These are phyloP conservation scores for Galeopterus variegatus DNA, from an alignment of 2,113 vertebrate species.

Conservation along the genomic window DNA sequence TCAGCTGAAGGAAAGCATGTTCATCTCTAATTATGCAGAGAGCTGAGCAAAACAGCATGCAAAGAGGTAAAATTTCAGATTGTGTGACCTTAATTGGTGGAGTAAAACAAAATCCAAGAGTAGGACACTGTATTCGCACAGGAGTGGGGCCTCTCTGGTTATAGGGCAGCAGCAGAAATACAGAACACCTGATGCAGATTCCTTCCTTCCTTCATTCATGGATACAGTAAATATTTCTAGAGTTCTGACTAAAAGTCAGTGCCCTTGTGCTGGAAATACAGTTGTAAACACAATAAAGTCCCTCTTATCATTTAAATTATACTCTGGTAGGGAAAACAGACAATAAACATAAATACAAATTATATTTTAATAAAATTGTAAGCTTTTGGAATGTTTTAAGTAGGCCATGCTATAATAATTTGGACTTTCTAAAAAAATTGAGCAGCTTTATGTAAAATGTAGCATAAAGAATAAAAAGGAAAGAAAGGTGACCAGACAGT, in stretches of 20 bases:
- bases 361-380: not conserved
- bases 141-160: not conserved
- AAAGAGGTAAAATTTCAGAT: not conserved
- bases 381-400: not conserved
- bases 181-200: accelerated
- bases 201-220: not conserved
- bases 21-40: not conserved
- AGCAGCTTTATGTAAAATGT: not conserved
- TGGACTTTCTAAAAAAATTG: not conserved
- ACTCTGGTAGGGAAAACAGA: not conserved
- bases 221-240: not conserved
- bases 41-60: not conserved
- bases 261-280: accelerated
- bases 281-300: not conserved
- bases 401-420: not conserved
- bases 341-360: not conserved
- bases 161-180: accelerated
- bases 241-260: too few species aligned
- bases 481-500: too few species aligned
- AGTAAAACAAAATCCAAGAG: not conserved
- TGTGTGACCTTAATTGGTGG: accelerated
- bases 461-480: too few species aligned
- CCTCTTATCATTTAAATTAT: not conserved
- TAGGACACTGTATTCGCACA: not conserved
- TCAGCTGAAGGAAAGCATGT: not conserved